phyloP scores from a whole-genome alignment of 1,140 invertebrate species.

The Zaprionus africanus region DNA sequence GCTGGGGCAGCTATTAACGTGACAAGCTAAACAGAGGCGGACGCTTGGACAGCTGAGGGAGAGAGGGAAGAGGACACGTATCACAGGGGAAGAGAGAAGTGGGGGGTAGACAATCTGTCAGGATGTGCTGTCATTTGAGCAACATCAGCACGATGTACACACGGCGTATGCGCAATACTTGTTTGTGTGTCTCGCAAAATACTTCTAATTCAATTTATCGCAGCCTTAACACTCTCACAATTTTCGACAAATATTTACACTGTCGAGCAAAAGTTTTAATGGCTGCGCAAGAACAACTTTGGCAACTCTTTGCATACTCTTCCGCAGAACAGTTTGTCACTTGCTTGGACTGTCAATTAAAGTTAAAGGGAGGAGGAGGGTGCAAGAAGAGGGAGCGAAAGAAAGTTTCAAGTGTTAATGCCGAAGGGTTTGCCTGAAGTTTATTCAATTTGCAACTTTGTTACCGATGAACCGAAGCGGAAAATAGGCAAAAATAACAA shows the following conservation, averaged over 20 bases:
- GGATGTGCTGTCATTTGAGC: slow-evolving; percentile 11
- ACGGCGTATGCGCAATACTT: slow-evolving; percentile 43
- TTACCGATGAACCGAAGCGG: not conserved
- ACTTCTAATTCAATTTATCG: slow-evolving; percentile 28
- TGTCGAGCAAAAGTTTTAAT: slow-evolving; percentile 32
- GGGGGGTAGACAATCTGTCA: not conserved
- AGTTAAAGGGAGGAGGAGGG: slow-evolving; percentile 11
- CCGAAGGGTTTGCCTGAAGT: not conserved
- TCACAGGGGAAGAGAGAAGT: not conserved
- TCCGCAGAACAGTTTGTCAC: not conserved
- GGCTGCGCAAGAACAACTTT: not conserved
- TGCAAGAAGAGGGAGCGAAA: not conserved
- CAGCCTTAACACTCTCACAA: slow-evolving; percentile 18
- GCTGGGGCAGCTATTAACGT: slow-evolving; percentile 56
- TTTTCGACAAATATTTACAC: slow-evolving; percentile 16
- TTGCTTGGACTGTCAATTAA: slow-evolving; percentile 54
- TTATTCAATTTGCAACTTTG: slow-evolving; percentile 1
- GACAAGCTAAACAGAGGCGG: slow-evolving; percentile 31
- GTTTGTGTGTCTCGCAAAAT: not conserved
- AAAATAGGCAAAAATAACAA: not conserved
- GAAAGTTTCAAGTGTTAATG: slow-evolving; percentile 49
- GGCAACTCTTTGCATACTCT: slow-evolving; percentile 17
- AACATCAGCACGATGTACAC: slow-evolving; percentile 15
- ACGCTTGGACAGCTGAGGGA: not conserved
- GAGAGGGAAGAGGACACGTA: too few relatives aligned